Conservation (phyloP, 2,888 invertebrate genomes). For the Metallyticus violacea region DNA sequence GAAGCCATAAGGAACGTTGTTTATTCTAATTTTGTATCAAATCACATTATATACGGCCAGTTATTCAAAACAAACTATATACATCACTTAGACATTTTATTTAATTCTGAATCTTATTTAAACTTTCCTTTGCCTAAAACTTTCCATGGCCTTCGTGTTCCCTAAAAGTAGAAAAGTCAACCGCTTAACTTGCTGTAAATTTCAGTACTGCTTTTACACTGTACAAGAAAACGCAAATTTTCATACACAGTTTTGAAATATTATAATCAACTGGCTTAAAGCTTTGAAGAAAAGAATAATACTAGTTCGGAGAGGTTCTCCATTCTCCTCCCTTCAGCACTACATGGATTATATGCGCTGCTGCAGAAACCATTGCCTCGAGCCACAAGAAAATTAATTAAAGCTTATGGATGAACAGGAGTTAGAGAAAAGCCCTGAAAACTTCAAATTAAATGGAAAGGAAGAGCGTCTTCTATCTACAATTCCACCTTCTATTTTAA, state of each 20-base stretch:
- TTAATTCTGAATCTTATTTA: too few species aligned
- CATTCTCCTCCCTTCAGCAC: background rate
- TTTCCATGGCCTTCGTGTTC: too few species aligned
- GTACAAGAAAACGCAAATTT: too few species aligned
- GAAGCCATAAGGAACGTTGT: too few species aligned
- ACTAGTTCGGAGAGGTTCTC: background rate
- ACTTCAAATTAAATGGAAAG: constrained; percentile 17
- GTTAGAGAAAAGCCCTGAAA: background rate
- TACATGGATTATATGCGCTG: background rate
- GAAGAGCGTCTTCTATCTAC: background rate
- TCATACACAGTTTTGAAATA: background rate
- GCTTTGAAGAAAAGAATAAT: background rate
- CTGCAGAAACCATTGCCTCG: background rate
- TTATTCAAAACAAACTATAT: too few species aligned
- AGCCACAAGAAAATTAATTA: constrained; percentile 10
- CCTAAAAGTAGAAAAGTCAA: too few species aligned
- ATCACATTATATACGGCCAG: too few species aligned
- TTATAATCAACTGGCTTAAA: background rate
- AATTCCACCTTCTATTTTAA: background rate
- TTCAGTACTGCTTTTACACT: too few species aligned
- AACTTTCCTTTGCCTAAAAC: too few species aligned
- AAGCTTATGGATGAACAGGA: background rate
- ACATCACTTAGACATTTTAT: too few species aligned
- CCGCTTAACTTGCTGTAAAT: too few species aligned
- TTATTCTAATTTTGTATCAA: too few species aligned